These are phyloP conservation scores for Conus betulinus DNA, from an alignment of 1,140 invertebrate genomes.

Conservation along the genomic window DNA sequence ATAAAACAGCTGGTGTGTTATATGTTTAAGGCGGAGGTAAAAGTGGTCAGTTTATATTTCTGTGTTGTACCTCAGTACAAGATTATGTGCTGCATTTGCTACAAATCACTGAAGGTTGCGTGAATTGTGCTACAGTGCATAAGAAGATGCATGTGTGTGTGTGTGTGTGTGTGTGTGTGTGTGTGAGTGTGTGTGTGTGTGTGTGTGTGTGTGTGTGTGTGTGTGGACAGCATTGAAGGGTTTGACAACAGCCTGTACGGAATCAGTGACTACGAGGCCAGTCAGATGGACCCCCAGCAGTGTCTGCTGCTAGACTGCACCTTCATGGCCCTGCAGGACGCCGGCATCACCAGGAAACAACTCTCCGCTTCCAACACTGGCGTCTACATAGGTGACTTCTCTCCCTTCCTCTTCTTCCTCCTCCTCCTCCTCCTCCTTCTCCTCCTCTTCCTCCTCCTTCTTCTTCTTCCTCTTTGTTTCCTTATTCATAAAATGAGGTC, in stretches of 20 bases:
- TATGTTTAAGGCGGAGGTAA: too few species aligned
- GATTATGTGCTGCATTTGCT: too few species aligned
- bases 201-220: not conserved
- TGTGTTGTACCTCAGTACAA: too few species aligned
- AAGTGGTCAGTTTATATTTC: too few species aligned
- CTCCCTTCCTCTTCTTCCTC: not conserved
- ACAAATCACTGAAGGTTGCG: too few species aligned
- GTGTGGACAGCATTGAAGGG: not conserved
- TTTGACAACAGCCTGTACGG: conserved; percentile 50
- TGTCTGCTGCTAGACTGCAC: conserved; percentile 56
- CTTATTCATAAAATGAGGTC: not conserved
- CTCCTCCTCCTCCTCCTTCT: too few species aligned
- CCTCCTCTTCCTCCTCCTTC: not conserved
- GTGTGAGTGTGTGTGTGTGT: not conserved
- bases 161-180: conserved; percentile 5
- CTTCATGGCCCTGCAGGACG: conserved; percentile 61
- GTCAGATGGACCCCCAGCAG: conserved; percentile 52
- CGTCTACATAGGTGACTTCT: conserved; percentile 58
- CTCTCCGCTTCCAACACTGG: conserved; percentile 52
- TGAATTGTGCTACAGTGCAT: too few species aligned
- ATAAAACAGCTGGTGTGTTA: too few species aligned
- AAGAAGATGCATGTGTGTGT: not conserved
- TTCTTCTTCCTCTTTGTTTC: not conserved
- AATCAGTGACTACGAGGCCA: conserved; percentile 57
- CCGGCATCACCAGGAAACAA: conserved; percentile 48